Conservation (phyloP, 1,140 invertebrate genomes). For the Coenobita brevimanus region DNA sequence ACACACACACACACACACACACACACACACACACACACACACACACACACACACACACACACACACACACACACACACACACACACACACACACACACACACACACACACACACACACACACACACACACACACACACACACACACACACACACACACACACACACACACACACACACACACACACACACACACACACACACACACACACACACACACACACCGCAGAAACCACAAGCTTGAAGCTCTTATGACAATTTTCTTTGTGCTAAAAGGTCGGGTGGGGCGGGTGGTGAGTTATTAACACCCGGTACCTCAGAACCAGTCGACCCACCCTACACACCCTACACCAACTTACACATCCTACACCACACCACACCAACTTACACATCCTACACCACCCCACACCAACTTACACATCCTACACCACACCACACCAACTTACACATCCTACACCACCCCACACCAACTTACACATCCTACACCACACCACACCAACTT, state of each 20-base stretch:
- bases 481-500: too few relatives aligned
- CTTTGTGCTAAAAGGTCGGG: not conserved
- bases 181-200: conserved; percentile 24
- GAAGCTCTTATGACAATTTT: not conserved
- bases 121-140: not conserved
- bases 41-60: not conserved
- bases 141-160: conserved; percentile 31
- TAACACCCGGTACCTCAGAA: too few relatives aligned
- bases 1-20: conserved; percentile 9
- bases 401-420: too few relatives aligned
- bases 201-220: too few relatives aligned
- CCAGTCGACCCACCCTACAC: too few relatives aligned
- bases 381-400: too few relatives aligned
- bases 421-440: too few relatives aligned
- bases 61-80: not conserved
- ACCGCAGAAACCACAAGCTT: not conserved
- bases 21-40: conserved; percentile 20
- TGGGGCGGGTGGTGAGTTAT: too few relatives aligned
- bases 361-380: too few relatives aligned
- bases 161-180: conserved; percentile 43
- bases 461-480: too few relatives aligned
- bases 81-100: not conserved
- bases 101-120: not conserved
- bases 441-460: too few relatives aligned
- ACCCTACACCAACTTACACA: too few relatives aligned